Base-by-base conservation (phyloP, 2,888 invertebrate species). In the Corbicula japonica region DNA sequence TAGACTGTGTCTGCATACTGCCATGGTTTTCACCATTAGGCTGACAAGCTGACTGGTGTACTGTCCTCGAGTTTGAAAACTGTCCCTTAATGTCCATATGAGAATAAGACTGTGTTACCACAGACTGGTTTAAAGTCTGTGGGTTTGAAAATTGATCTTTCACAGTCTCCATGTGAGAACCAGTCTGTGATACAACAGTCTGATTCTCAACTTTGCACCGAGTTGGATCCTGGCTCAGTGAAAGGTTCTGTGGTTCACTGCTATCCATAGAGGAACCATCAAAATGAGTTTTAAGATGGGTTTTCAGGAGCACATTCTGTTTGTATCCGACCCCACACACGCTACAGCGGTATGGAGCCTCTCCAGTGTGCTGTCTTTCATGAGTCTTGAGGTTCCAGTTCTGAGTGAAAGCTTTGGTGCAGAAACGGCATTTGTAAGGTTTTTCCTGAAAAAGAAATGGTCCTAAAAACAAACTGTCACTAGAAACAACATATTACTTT, bases 361-460 rank as follows among this genome's bases (percentile, higher is more conserved):
- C 76, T 21, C 76, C 76, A 23, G 76, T 76, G 56, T 76, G 76
- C 34, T 76, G 76, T 46, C 76, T 26, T 44, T 76, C 76, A 35
- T 76, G 76, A 12, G 76, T 76, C 38, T 76, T 76, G 4, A 76
- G 61, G 46, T 76, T 76, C 76, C 76, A 76, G n/a, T 66, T 65
- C 35, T 76, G 76, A 5, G 76, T 76, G 38, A 76, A 76, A 4
- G 71, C 71, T 61, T 76, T 76, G 26, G 41, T 46, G 38, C 76
- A 76, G 66, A 35, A 76, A 21, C 52, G 38, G 35, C 76, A 76
- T 10, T 65, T 52, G 48, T 76, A 76, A 26, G 76, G 76, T 44
- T 76, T 76, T 30, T 76, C 76, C 76, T 76, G 54, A 23, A 76
- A 70, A 21, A 50, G n/a, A n/a, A n/a, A n/a, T n/a, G n/a, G n/a